These are phyloP conservation scores for Micrasema longulum DNA, from an alignment of 1,140 invertebrate genomes.

Conservation along the genomic window DNA sequence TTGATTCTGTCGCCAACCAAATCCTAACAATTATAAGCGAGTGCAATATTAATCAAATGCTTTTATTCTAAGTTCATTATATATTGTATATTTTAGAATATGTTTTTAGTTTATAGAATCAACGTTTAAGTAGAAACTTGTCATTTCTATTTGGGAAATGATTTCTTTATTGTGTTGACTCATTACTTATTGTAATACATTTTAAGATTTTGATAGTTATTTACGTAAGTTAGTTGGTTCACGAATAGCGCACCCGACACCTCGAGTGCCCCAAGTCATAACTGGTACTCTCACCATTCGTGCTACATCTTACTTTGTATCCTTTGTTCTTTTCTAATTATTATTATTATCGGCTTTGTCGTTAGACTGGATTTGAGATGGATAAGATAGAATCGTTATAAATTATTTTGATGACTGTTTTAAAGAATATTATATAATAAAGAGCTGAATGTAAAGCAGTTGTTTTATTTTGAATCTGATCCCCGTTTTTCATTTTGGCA, in stretches of 20 bases:
- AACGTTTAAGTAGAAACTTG: constrained; percentile 36
- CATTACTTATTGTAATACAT: constrained; percentile 49
- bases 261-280: constrained; percentile 17
- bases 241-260: background rate
- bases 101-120: constrained; percentile 50
- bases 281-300: background rate
- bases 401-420: constrained; percentile 72
- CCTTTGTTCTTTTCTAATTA: constrained; percentile 53
- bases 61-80: constrained; percentile 43
- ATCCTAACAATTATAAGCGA: constrained; percentile 51
- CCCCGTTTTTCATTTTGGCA: background rate
- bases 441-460: constrained; percentile 68
- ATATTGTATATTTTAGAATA: constrained; percentile 46
- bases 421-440: constrained; percentile 66
- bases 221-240: constrained; percentile 36
- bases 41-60: constrained; percentile 55
- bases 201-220: constrained; percentile 50
- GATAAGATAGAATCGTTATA: constrained; percentile 66
- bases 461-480: constrained; percentile 49
- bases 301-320: constrained; percentile 27
- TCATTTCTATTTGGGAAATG: constrained; percentile 40
- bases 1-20: constrained; percentile 51
- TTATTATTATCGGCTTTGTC: constrained; percentile 53
- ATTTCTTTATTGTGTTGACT: constrained; percentile 50
- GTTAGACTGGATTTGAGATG: constrained; percentile 51